Evolutionary conservation across 2,888 invertebrate species (phyloP).

Genomic region (Gandaritis pyraliata): DNA sequence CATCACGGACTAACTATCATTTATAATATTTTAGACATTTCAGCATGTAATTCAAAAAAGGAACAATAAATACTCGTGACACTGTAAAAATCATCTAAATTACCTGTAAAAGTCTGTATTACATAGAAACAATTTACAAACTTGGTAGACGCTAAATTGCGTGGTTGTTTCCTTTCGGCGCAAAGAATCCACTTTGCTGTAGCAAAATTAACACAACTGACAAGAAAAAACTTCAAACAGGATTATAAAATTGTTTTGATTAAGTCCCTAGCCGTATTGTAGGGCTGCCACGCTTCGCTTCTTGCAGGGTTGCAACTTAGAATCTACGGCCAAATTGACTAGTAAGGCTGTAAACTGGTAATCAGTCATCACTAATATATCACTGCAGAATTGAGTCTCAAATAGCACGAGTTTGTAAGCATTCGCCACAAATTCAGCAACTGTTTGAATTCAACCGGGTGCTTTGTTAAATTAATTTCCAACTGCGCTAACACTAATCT

Average conservation of each 20-base stretch:
- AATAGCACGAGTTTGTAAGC: not conserved
- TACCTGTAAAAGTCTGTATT: not conserved
- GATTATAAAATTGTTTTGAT: conserved; percentile 49
- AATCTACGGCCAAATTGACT: too few relatives aligned
- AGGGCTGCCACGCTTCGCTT: conserved; percentile 14
- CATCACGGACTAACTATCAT: too few relatives aligned
- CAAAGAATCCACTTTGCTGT: conserved; percentile 33
- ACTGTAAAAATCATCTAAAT: not conserved
- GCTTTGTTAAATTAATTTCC: conserved; percentile 7
- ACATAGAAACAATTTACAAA: not conserved
- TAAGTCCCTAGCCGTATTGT: conserved; percentile 19
- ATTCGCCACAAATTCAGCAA: not conserved
- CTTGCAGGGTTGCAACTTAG: too few relatives aligned
- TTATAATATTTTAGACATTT: too few relatives aligned
- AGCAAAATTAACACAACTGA: conserved; percentile 38
- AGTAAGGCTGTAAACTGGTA: too few relatives aligned
- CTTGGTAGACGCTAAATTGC: conserved; percentile 24
- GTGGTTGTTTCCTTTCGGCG: conserved; percentile 13
- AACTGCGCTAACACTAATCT: conserved; percentile 25
- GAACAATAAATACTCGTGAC: not conserved
- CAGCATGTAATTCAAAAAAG: too few relatives aligned
- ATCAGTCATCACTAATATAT: too few relatives aligned
- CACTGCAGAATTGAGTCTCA: too few relatives aligned
- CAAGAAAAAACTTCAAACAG: conserved; percentile 43
- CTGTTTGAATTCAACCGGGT: not conserved